Evolutionary conservation across 2,797 vertebrate species (phyloP), one percentile per base, ranked within the genome.

Genomic region (Protosalanx chinensis): DNA sequence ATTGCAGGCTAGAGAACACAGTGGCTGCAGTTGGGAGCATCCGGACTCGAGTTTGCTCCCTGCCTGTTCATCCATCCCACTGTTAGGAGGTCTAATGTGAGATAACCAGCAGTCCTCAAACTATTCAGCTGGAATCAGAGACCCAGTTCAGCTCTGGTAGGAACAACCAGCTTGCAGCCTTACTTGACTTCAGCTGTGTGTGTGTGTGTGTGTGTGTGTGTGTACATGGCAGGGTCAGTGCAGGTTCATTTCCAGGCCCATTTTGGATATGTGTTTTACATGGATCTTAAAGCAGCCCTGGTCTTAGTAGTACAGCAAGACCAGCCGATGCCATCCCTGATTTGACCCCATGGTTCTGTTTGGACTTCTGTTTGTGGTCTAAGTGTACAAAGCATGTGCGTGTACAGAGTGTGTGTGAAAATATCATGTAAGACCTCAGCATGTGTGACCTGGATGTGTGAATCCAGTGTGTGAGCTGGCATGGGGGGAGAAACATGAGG

Each of bases 91-190:
- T 32, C 72, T 64, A 68, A 69, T 41, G 61, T 15, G 32, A 64
- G 33, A 10, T 46, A 57, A 41, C 37, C 64, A 51, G 27, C 61
- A 80, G 78, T 41, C 67, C 69, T 73, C 33, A 3, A 81, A 82
- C 77, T 84, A 81, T 76, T 86, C 79, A 84, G 64, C 85, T 84
- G 87, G 86, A 90, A 91, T 78, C 79, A 64, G 68, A 87, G 88
- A 88, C 88, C 88, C 85, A 90, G 68, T 86, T 89, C 77, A 86
- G 67, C 76, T 71, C 72, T 72, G 75, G 72, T 65, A 75, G 70
- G 67, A n/a, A 70, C 60, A 65, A 73, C 73, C 68, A 13, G 37
- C 10, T 12, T 23, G 23, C 23, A 27, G 35, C 35, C 35, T 41
- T 10, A 10, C 63, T 20, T 70, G 58, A 15, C 23, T 61, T 41